A percentile compares a stretch with the other conserved stretches of the same genome.
Evolutionary conservation across 2,888 invertebrate genomes (phyloP).

Genomic region (Dicranocentrus wangi): DNA sequence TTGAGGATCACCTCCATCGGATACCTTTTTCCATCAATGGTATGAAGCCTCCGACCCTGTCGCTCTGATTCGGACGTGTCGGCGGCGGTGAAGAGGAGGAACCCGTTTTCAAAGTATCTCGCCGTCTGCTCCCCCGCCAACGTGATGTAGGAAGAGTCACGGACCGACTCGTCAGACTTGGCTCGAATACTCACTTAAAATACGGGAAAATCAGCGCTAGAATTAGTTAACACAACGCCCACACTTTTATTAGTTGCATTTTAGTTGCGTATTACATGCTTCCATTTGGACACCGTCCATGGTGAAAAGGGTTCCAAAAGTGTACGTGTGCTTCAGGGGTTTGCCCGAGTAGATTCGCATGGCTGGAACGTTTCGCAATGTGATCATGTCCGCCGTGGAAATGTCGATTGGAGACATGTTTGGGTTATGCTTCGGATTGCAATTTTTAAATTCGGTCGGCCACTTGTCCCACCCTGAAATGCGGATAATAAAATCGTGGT

Average conservation of each 20-base stretch:
- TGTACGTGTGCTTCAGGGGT: background rate
- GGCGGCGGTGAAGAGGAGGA: background rate
- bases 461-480: background rate
- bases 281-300: background rate
- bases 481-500: too few species aligned
- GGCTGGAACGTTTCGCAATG: background rate
- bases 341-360: background rate
- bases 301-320: background rate
- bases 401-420: background rate
- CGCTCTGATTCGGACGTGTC: background rate
- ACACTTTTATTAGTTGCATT: background rate
- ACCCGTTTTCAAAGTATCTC: background rate
- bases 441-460: background rate
- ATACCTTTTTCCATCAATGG: slow-evolving; percentile 42
- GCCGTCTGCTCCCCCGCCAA: background rate
- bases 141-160: background rate
- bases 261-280: background rate
- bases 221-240: background rate
- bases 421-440: background rate
- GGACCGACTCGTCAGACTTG: background rate
- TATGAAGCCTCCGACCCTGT: slow-evolving; percentile 31
- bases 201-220: background rate
- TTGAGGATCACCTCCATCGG: slow-evolving; percentile 60
- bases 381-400: background rate
- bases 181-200: background rate